These are phyloP conservation scores for Crotalus viridis DNA, from an alignment of 2,113 vertebrate species.

Conservation along the genomic window DNA sequence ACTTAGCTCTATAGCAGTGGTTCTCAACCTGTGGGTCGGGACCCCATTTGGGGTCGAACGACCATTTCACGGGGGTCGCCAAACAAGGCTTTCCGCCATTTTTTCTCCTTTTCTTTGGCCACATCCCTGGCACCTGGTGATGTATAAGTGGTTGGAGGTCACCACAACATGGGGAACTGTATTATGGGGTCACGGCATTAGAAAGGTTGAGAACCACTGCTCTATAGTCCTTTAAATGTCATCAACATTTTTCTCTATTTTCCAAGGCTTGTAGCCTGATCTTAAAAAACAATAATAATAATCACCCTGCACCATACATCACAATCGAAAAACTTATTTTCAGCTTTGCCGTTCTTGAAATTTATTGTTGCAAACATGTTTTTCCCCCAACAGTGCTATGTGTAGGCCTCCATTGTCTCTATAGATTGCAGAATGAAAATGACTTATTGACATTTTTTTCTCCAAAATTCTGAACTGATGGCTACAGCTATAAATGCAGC, in stretches of 20 bases:
- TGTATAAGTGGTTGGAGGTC: no score
- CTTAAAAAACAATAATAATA: background rate
- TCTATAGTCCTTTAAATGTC: background rate
- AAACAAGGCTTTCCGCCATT: no score
- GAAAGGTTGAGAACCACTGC: no score
- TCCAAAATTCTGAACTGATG: background rate
- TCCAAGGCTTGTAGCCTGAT: background rate
- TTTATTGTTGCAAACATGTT: background rate
- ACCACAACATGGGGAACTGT: no score
- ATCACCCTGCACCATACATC: background rate
- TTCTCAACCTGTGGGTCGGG: no score
- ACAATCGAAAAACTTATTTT: conserved; percentile 1
- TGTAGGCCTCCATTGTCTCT: background rate
- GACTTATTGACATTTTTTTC: background rate
- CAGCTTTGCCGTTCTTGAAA: conserved; percentile 3
- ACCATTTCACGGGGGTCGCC: no score
- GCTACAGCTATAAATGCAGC: background rate
- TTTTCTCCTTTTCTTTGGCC: no score
- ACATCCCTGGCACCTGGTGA: no score
- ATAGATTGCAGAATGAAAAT: background rate
- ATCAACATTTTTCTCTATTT: background rate
- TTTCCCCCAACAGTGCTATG: background rate
- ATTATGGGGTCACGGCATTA: no score
- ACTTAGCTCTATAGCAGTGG: background rate
- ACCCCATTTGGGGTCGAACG: no score